Evolutionary conservation across 2,888 invertebrate species (phyloP), one percentile per base, ranked within the genome.

Genomic region (Elmis aenea): DNA sequence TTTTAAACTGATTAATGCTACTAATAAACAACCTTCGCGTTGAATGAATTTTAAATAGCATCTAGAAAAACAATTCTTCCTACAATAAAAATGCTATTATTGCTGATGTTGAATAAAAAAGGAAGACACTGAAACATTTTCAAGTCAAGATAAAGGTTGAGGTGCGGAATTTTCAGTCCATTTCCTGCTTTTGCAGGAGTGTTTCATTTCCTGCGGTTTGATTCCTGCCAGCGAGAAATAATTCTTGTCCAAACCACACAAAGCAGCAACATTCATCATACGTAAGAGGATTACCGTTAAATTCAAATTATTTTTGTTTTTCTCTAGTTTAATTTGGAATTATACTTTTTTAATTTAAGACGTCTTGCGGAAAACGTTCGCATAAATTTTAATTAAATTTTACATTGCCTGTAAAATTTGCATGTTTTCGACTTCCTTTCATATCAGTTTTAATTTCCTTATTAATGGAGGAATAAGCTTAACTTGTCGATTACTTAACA

Each of bases 141-240:
- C 33, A 46, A 49, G 42, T 44, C 46, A 51, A 58, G 59, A 59
- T 58, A 58, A 59, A 58, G 55, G 52, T 52, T 48, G 53, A 51
- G 50, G 52, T 51, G 53, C 50, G 51, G 52, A 51, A 50, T 57
- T 59, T 58, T 59, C 55, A 52, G 55, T 54, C 58, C 57, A 57
- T 58, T 60, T 62, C 61, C 61, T 55, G 58, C 50, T 48, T 49
- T 46, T 48, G 48, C 53, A 51, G 51, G 47, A 58, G 51, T 54
- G 52, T 60, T 61, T 60, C 60, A 61, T 61, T 61, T 61, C 59
- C 61, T 57, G 55, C 47, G 46, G 55, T 57, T 56, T 54, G 55
- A 52, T 56, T 55, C 54, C 46, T 50, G 46, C 46, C 45, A 38
- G 47, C 43, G 46, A 47, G 52, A 54, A 56, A 55, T 54, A 54